Conservation (phyloP, 2,797 vertebrate genomes). For the Propithecus perrieri region DNA sequence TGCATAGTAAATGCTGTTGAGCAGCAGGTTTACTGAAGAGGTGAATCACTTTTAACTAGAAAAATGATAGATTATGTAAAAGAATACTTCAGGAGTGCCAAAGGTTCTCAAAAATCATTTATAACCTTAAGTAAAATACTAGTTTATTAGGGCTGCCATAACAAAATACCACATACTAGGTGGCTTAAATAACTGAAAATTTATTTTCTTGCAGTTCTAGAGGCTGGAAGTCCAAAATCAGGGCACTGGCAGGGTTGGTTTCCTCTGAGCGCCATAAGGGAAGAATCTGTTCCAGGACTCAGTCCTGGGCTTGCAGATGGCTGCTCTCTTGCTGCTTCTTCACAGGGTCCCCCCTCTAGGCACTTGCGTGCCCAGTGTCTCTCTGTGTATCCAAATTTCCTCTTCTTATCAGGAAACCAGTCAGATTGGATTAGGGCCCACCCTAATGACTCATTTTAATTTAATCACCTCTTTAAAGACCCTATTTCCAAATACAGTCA, state of each 20-base stretch:
- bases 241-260: fast-evolving
- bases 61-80: background rate
- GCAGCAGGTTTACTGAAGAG: background rate
- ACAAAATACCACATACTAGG: background rate
- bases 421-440: background rate
- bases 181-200: background rate
- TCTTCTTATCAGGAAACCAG: background rate
- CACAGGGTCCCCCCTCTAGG: no score
- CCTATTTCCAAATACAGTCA: background rate
- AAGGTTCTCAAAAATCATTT: background rate
- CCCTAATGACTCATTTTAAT: background rate
- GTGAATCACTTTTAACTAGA: conserved; percentile 1
- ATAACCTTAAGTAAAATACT: background rate
- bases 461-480: background rate
- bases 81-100: background rate
- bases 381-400: background rate
- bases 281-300: background rate
- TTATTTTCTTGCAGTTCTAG: background rate
- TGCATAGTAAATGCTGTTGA: background rate
- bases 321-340: background rate
- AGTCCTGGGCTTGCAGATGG: background rate
- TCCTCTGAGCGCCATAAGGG: background rate
- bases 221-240: background rate
- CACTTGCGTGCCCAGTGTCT: background rate
- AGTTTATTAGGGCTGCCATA: background rate